Conservation (phyloP, 2,888 invertebrate genomes). For the Zonitis immaculata region DNA sequence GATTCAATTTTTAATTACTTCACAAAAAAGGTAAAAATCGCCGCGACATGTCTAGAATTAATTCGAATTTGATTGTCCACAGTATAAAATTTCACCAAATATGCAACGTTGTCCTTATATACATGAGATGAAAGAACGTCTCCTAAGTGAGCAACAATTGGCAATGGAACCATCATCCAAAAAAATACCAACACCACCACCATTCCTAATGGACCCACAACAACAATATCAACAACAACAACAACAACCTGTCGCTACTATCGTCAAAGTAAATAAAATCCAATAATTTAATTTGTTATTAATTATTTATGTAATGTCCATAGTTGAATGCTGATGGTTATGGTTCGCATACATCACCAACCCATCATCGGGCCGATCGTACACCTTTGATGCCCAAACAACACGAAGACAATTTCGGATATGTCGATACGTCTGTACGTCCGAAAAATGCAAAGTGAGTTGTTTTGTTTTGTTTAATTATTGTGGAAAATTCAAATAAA, state of each 20-base stretch:
- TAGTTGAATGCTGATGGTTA: slow-evolving; percentile 86
- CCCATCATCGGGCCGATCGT: slow-evolving; percentile 52
- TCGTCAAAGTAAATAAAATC: slow-evolving; percentile 75
- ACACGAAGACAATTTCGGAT: slow-evolving; percentile 63
- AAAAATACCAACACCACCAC: slow-evolving; percentile 46
- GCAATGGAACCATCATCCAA: slow-evolving; percentile 59
- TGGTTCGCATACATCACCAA: slow-evolving; percentile 80
- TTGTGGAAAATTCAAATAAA: slow-evolving; percentile 9
- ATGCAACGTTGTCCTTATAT: slow-evolving; percentile 89
- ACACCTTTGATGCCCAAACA: slow-evolving; percentile 71
- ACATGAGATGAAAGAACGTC: slow-evolving; percentile 90
- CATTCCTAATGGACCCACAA: slow-evolving; percentile 50
- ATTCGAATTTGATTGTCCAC: neutral
- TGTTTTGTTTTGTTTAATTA: neutral
- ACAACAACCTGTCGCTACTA: slow-evolving; percentile 72
- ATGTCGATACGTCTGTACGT: slow-evolving; percentile 54
- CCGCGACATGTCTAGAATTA: too few species aligned
- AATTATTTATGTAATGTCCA: too few species aligned
- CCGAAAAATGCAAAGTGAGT: slow-evolving; percentile 93
- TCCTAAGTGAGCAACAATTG: slow-evolving; percentile 69
- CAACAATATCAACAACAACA: slow-evolving; percentile 49
- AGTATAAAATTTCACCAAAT: slow-evolving; percentile 55
- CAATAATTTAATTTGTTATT: too few species aligned
- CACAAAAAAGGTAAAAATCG: neutral
- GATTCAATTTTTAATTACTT: too few species aligned